Conservation (phyloP, 2,797 vertebrate genomes). For the Ctenochaetus hawaiiensis region DNA sequence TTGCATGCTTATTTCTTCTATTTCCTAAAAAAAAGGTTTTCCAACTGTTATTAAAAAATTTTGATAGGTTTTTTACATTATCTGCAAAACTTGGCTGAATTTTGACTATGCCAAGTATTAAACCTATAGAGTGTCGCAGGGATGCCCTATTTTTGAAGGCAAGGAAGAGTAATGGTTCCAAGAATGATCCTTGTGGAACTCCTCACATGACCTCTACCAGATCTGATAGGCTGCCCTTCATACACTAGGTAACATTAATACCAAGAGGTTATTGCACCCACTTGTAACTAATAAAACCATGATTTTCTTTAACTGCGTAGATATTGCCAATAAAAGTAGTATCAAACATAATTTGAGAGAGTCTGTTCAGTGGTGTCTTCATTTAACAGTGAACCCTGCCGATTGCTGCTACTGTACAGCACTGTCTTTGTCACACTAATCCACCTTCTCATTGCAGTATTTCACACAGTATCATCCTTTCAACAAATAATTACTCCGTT, state of each 20-base stretch:
- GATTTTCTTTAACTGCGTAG: background rate
- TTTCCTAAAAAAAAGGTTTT: background rate
- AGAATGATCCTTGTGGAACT: constrained; percentile 1
- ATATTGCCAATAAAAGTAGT: background rate
- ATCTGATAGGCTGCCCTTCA: background rate
- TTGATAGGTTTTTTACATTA: background rate
- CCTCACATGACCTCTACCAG: background rate
- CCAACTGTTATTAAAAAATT: background rate
- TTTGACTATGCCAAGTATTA: background rate
- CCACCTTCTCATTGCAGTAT: constrained; percentile 35
- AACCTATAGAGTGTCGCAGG: background rate
- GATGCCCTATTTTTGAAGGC: too few relatives aligned
- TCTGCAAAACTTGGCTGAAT: background rate
- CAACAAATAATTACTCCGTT: constrained; percentile 47
- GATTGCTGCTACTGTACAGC: constrained; percentile 12
- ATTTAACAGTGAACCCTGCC: constrained; percentile 8
- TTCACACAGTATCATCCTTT: constrained; percentile 38
- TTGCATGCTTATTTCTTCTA: background rate
- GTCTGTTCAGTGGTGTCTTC: background rate
- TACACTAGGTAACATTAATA: background rate
- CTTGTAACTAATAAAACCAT: background rate
- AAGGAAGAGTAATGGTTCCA: background rate
- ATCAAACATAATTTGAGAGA: background rate
- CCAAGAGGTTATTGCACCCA: background rate
- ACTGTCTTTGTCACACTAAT: constrained; percentile 39